These are phyloP conservation scores for Apostichopus californicus DNA, from an alignment of 35 echinoderm and acorn worm species.

Conservation along the genomic window DNA sequence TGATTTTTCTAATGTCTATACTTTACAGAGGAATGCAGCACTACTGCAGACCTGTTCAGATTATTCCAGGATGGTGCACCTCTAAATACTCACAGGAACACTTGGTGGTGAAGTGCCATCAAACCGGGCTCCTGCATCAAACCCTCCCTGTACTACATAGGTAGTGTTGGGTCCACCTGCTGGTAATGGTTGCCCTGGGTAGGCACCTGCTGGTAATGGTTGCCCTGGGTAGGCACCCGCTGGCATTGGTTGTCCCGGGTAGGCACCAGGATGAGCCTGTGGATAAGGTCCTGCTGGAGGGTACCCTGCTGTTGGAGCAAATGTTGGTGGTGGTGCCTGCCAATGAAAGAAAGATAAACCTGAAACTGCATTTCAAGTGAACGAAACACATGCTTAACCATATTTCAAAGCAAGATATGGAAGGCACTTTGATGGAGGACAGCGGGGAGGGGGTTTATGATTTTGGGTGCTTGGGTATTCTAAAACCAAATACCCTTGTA, in stretches of 20 bases:
- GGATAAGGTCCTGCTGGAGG: not conserved
- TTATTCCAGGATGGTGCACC: too few species aligned
- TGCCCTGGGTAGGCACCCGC: not conserved
- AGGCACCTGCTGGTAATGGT: conserved; percentile 74
- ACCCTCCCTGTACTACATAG: conserved; percentile 79
- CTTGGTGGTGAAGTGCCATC: conserved; percentile 63
- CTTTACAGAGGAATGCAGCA: too few species aligned
- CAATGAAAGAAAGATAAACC: not conserved
- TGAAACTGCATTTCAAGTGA: too few species aligned
- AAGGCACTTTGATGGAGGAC: too few species aligned
- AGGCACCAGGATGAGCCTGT: not conserved
- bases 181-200: conserved; percentile 18
- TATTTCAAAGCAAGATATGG: too few species aligned
- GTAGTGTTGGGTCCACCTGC: conserved; percentile 5
- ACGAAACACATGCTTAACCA: too few species aligned
- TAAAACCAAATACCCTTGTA: too few species aligned
- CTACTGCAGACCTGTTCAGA: too few species aligned
- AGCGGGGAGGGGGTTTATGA: too few species aligned
- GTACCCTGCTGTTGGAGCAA: not conserved
- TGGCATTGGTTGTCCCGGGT: conserved; percentile 11
- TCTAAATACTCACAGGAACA: conserved; percentile 76
- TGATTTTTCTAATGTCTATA: too few species aligned
- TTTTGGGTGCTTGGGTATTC: too few species aligned
- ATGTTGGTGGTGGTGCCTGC: conserved; percentile 24
- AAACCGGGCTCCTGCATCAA: conserved; percentile 97